Percentiles rank a stretch among this genome's conserved stretches.
phyloP scores from a whole-genome alignment of 2,888 invertebrate species.

The Lumbricus terrestris region DNA sequence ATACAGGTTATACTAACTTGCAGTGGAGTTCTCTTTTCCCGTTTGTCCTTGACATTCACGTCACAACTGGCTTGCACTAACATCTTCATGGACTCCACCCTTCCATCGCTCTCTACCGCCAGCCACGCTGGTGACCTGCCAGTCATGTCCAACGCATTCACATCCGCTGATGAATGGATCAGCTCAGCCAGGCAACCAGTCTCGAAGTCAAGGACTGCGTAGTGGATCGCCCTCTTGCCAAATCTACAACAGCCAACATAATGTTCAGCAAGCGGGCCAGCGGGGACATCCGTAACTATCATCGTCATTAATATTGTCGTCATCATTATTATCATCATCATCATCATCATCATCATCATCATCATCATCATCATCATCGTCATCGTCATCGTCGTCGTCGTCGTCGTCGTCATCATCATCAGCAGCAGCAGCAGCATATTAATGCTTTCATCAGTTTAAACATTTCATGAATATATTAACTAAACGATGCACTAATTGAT shows the following conservation, averaged over 20 bases:
- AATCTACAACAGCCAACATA: conserved; percentile 38
- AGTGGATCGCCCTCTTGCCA: conserved; percentile 46
- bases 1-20: conserved; percentile 45
- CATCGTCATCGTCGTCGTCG: neutral
- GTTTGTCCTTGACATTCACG: conserved; percentile 42
- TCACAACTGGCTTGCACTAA: conserved; percentile 44
- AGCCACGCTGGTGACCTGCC: conserved; percentile 49
- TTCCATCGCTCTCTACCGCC: conserved; percentile 37
- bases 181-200: conserved; percentile 43
- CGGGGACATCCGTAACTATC: neutral
- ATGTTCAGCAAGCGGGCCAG: neutral
- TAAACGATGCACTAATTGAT: too few relatives aligned
- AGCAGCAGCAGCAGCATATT: too few relatives aligned
- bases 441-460: too few relatives aligned
- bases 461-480: too few relatives aligned
- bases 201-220: conserved; percentile 40
- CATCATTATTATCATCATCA: neutral
- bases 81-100: conserved; percentile 35
- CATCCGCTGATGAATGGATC: conserved; percentile 42
- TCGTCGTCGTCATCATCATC: neutral
- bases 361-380: too few relatives aligned
- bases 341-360: neutral
- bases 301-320: neutral
- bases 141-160: conserved; percentile 42
- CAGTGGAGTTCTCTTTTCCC: conserved; percentile 44